Evolutionary conservation across 2,797 vertebrate species (phyloP).

Genomic region (Gobio occitaniae): DNA sequence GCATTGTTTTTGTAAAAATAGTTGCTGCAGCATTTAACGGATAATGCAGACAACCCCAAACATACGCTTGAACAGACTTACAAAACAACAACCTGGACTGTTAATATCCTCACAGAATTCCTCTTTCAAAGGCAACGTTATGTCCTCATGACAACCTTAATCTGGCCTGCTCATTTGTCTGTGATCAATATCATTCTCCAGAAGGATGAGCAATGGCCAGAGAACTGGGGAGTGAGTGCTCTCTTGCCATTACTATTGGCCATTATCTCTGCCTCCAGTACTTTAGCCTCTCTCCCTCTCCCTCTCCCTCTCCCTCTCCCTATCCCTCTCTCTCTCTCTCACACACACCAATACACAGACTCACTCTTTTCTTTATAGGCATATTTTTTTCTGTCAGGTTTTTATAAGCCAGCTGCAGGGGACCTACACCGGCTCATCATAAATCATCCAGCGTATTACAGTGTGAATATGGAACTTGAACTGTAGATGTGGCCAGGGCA

Average conservation of each 20-base stretch:
- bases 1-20: conserved; percentile 37
- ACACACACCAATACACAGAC: conserved; percentile 12
- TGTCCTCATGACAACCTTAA: conserved; percentile 13
- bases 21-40: conserved; percentile 4
- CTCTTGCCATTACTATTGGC: conserved; percentile 51
- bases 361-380: conserved; percentile 38
- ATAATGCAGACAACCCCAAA: conserved; percentile 4
- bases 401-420: conserved; percentile 60
- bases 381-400: conserved; percentile 49
- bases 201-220: conserved; percentile 49
- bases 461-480: conserved; percentile 48
- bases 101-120: neutral
- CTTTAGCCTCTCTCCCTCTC: conserved; percentile 26
- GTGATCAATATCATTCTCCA: conserved; percentile 52
- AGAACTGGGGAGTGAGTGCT: conserved; percentile 37
- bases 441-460: conserved; percentile 53
- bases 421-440: conserved; percentile 36
- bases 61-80: neutral
- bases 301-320: neutral
- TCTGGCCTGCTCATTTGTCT: conserved; percentile 23
- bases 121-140: neutral
- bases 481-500: conserved; percentile 32
- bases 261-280: conserved; percentile 36
- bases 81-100: neutral
- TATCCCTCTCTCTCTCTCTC: neutral